Base-by-base conservation (phyloP, 37 sponge, comb jelly and placozoan genomes). In the Halisarca cf. caerulea region DNA sequence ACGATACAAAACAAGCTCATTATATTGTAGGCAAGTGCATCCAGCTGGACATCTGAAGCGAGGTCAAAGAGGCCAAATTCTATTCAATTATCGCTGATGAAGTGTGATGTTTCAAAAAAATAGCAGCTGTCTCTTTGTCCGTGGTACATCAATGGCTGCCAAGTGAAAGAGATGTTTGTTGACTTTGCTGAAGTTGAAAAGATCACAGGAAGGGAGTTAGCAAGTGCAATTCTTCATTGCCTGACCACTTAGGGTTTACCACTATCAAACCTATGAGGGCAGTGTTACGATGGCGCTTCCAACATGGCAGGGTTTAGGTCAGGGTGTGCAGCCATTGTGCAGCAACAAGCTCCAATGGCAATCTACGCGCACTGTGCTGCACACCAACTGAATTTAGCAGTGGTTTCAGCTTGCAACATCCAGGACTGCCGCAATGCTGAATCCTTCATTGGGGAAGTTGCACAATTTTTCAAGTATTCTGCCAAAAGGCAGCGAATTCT, bases 271-370 rank as follows among this genome's bases (percentile, higher is more conserved):
- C 35, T 81, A 39, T 54, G 87, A 23, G 91, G 83, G 9, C 91
- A 90, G 72, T 81, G 84, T 27, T 90, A 90, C 69, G 87, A 90
- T 54, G 86, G 86, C n/a, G 83, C 86, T 27, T 82, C 84, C 18
- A 86, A 82, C 54, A 88, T 88, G 89, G 40, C 84, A 66, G 84
- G 84, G 43, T 82, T 84, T 53, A 51, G 57, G 44, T 83, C 84
- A 69, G 89, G 89, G 58, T 77, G 69, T 28, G 66, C 33, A 38
- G 73, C 84, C 53, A 44, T 83, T 71, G 62, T 87, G n/a, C 88
- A 82, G 54, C 27, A 87, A 36, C 59, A 80, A 42, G 84, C 82
- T 28, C 84, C 85, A n/a, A n/a, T 69, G 66, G 84, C 85, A 58
- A 11, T 80, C 25, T 89, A 89, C 60, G 27, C 27, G 30, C 89